Evolutionary conservation across 2,888 invertebrate genomes (phyloP), one percentile per base, ranked within the genome.

Genomic region (Lasioglossum morio): DNA sequence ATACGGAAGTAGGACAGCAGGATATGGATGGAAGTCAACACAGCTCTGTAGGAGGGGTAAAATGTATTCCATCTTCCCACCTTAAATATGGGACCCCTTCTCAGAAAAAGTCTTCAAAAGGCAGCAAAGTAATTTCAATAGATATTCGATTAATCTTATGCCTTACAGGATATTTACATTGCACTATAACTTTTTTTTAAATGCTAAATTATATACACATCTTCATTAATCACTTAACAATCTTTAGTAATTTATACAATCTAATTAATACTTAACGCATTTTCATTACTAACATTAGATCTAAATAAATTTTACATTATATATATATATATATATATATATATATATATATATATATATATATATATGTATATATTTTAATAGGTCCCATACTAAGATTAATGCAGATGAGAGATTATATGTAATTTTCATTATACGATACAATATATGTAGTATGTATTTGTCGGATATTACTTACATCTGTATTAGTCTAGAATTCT

Each of bases 1-100:
- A 96, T 77, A 95, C 95, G 53, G 96, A 96, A 27, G 85, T 84
- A 1, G 92, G 95, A 43, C 94, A 94, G 92, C 96, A 95, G 89
- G 95, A 93, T 93, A 88, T 93, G 93, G 91, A 95, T 94, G 92
- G 96, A 95, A 91, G 72, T 82, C 95, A 95, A 94, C 92, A 92
- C 84, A 91, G 91, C 86, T 92, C 93, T 75, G 89, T 93, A 76
- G 93, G 94, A 89, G 92, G 93, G 91, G 92, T 94, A 85, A 94
- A 94, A 91, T 94, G 94, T 91, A 93, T 94, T 92, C 93, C 94
- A 91, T 93, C 94, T 92, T 92, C 94, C 89, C 94, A 94, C 84
- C 91, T 94, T 89, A 91, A 93, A 89, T 95, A 94, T 89, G 93
- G 93, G 87, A 92, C 93, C 85, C 91, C 94, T 89, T 92, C 93